Percentiles rank a stretch among this genome's conserved stretches.
Conservation (phyloP, 1,140 invertebrate species). For the Lasioglossum albipes region DNA sequence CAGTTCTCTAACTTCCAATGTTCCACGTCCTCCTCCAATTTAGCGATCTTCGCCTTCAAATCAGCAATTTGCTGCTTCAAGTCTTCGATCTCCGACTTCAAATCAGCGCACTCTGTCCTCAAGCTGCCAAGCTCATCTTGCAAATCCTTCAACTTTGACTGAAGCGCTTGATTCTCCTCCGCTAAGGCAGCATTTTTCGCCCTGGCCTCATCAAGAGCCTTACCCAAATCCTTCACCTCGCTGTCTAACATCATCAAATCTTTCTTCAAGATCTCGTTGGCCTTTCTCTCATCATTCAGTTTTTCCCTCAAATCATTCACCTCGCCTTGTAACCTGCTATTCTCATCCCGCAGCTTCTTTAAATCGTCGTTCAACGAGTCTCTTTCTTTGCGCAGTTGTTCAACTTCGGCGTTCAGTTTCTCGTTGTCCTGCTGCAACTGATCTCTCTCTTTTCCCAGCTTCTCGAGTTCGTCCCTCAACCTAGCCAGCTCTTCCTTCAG, state of each 20-base stretch:
- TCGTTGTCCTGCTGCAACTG: constrained; percentile 28
- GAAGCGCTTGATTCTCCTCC: constrained; percentile 39
- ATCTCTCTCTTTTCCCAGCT: constrained; percentile 5
- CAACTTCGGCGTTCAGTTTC: constrained; percentile 35
- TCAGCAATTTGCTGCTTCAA: constrained; percentile 35
- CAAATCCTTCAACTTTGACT: constrained; percentile 22
- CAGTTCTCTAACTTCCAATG: constrained; percentile 57
- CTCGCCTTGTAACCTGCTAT: constrained; percentile 34
- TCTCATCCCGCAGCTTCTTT: constrained; percentile 46
- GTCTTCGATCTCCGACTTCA: constrained; percentile 40
- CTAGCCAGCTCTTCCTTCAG: constrained; percentile 30
- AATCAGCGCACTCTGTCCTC: constrained; percentile 27
- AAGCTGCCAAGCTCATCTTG: constrained; percentile 24
- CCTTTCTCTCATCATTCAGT: constrained; percentile 26
- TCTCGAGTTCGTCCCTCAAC: constrained; percentile 33
- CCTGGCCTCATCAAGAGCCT: constrained; percentile 43
- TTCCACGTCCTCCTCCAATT: constrained; percentile 53
- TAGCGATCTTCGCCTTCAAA: constrained; percentile 45
- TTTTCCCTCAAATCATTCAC: constrained; percentile 13
- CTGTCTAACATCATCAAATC: constrained; percentile 61
- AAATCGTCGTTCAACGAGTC: constrained; percentile 46
- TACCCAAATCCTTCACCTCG: constrained; percentile 57
- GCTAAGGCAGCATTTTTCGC: constrained; percentile 36
- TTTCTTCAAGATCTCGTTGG: constrained; percentile 28
- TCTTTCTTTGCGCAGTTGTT: constrained; percentile 44